These are phyloP conservation scores for Thaumetopoea pityocampa DNA, from an alignment of 1,140 invertebrate species.

Conservation along the genomic window DNA sequence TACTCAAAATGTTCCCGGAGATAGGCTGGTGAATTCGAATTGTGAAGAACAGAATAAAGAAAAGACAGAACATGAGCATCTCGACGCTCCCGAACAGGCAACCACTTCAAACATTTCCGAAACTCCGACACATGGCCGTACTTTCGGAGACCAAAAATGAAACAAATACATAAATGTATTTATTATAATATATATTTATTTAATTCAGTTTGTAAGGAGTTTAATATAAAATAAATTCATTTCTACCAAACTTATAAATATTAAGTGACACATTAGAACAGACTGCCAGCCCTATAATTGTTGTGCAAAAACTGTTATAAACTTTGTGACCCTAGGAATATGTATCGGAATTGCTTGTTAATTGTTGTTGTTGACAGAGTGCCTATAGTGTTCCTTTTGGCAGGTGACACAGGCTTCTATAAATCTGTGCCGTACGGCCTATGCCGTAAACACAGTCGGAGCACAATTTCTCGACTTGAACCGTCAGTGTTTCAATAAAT, in stretches of 20 bases:
- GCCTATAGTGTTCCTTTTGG: conserved; percentile 57
- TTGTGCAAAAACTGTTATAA: conserved; percentile 20
- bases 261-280: not conserved
- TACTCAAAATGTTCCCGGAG: too few relatives aligned
- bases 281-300: conserved; percentile 4
- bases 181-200: too few relatives aligned
- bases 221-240: too few relatives aligned
- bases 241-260: not conserved
- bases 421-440: conserved; percentile 52
- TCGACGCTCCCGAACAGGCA: too few relatives aligned
- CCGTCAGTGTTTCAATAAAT: conserved; percentile 41
- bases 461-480: conserved; percentile 54
- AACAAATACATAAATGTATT: too few relatives aligned
- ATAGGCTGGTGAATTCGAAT: too few relatives aligned
- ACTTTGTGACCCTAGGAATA: conserved; percentile 26
- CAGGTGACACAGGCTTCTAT: conserved; percentile 65
- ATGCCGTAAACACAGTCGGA: conserved; percentile 52
- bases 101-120: too few relatives aligned
- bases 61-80: too few relatives aligned
- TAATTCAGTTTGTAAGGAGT: too few relatives aligned
- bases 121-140: too few relatives aligned
- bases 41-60: too few relatives aligned
- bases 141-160: too few relatives aligned
- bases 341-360: conserved; percentile 25
- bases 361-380: conserved; percentile 37